Percentiles rank a stretch among this genome's conserved stretches.
Evolutionary conservation across 2,113 vertebrate genomes (phyloP).

Genomic region (Seriola aureovittata): DNA sequence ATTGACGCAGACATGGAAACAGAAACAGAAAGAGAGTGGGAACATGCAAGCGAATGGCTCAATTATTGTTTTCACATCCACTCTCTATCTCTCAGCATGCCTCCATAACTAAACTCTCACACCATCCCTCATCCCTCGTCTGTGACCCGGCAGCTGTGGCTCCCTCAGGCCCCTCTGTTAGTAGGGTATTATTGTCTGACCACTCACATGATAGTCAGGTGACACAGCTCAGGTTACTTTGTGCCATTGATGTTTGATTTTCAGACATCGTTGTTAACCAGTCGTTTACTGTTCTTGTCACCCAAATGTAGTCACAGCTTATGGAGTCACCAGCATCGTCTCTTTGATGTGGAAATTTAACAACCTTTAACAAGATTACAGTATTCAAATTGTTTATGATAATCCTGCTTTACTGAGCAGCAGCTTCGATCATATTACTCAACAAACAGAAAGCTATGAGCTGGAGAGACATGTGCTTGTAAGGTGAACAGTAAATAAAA

Average conservation of each 20-base stretch:
- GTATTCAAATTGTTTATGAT: background rate
- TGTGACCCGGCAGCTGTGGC: constrained; percentile 30
- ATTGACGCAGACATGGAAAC: background rate
- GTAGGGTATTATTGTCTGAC: constrained; percentile 28
- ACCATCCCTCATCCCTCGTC: background rate
- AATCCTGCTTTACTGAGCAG: background rate
- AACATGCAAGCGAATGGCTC: background rate
- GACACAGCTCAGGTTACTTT: constrained; percentile 51
- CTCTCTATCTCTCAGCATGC: constrained; percentile 6
- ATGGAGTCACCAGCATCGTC: background rate
- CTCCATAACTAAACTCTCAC: constrained; percentile 9
- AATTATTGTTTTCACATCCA: constrained; percentile 7
- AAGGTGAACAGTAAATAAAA: background rate
- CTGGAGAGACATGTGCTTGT: background rate
- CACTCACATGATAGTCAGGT: constrained; percentile 64
- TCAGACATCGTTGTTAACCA: background rate
- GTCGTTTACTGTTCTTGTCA: background rate
- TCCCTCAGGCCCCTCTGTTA: constrained; percentile 5
- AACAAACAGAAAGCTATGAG: background rate
- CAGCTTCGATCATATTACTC: background rate
- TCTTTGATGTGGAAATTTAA: background rate
- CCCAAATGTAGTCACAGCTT: background rate
- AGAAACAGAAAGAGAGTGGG: background rate
- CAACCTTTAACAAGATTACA: background rate
- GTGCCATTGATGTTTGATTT: constrained; percentile 27